Conservation (phyloP, 2,888 invertebrate species). For the Drosophila ustulata region DNA sequence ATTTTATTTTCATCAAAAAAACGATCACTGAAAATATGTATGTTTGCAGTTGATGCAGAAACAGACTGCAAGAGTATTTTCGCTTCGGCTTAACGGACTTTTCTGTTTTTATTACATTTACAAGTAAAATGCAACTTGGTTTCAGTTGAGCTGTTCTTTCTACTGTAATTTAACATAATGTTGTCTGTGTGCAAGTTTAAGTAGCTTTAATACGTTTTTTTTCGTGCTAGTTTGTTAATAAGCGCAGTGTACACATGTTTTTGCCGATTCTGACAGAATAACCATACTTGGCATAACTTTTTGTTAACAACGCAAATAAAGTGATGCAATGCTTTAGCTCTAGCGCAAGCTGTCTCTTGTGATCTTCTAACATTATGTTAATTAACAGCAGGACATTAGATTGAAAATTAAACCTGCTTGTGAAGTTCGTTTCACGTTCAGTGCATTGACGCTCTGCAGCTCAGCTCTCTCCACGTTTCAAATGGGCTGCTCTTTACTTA, state of each 20-base stretch:
- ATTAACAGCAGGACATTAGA: no score
- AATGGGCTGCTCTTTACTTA: no score
- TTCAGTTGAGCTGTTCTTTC: conserved; percentile 17
- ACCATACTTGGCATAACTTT: not conserved
- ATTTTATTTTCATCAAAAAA: not conserved
- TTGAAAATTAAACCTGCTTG: no score
- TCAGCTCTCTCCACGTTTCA: no score
- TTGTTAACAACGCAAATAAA: not conserved
- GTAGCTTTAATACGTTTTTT: conserved; percentile 43
- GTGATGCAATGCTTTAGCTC: not conserved
- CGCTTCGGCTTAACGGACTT: not conserved
- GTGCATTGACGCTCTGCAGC: no score
- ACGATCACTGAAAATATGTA: no score
- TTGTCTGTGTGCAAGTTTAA: conserved; percentile 26
- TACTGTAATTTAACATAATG: conserved; percentile 45
- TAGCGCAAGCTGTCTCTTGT: not conserved
- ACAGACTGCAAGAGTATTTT: not conserved
- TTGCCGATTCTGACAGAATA: not conserved
- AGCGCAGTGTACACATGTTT: not conserved
- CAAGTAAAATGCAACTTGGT: conserved; percentile 61
- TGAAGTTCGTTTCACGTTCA: no score
- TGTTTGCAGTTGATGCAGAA: no score
- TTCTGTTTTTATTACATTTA: conserved; percentile 44
- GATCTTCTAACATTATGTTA: no score
- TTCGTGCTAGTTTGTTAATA: not conserved